Evolutionary conservation across 1,140 invertebrate genomes (phyloP).

Genomic region (Eciton burchellii): DNA sequence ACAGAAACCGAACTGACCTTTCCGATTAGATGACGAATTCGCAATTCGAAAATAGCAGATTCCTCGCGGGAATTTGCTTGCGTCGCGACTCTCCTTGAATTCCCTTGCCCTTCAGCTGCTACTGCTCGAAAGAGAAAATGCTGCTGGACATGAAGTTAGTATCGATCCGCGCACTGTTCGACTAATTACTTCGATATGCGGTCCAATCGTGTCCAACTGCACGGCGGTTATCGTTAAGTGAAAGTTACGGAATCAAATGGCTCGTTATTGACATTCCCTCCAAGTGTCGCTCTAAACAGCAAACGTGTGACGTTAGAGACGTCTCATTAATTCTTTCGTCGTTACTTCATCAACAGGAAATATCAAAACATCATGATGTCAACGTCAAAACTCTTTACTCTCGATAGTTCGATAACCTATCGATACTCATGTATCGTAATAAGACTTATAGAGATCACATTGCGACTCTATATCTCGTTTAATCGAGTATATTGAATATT

Average conservation of each 20-base stretch:
- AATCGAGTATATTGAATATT: too few relatives aligned
- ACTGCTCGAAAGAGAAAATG: slow-evolving; percentile 36
- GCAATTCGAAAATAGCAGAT: slow-evolving; percentile 19
- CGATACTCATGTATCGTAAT: too few relatives aligned
- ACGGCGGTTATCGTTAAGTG: slow-evolving; percentile 51
- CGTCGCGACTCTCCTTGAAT: slow-evolving; percentile 3
- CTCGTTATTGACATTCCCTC: slow-evolving; percentile 29
- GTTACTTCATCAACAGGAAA: too few relatives aligned
- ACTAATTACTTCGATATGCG: slow-evolving; percentile 66
- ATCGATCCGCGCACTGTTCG: slow-evolving; percentile 40
- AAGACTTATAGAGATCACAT: too few relatives aligned
- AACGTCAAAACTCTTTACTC: too few relatives aligned
- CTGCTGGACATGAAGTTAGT: slow-evolving; percentile 51
- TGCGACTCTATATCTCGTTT: too few relatives aligned
- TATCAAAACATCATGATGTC: too few relatives aligned
- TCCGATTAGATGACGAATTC: slow-evolving; percentile 30
- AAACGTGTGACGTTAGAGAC: too few relatives aligned
- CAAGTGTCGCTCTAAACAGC: neutral
- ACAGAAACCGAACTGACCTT: neutral
- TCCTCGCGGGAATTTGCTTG: neutral
- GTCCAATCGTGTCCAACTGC: slow-evolving; percentile 56
- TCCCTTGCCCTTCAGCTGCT: slow-evolving; percentile 12
- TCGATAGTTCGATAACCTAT: too few relatives aligned
- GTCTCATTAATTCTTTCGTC: too few relatives aligned
- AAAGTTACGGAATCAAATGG: slow-evolving; percentile 26